phyloP scores from a whole-genome alignment of 1,140 invertebrate species.

The Microplitis mediator region DNA sequence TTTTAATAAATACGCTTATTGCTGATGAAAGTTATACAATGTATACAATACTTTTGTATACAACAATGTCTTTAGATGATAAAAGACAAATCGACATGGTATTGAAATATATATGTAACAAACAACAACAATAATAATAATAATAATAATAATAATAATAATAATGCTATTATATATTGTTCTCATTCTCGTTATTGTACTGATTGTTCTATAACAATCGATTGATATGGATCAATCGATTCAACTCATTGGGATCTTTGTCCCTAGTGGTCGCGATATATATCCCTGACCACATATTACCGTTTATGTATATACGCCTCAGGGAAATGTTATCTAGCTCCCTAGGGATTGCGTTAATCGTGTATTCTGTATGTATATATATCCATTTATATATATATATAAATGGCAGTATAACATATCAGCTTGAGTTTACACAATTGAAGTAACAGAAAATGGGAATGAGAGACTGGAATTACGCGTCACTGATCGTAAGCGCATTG shows the following conservation, averaged over 20 bases:
- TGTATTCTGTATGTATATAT: background rate
- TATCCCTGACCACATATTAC: conserved; percentile 27
- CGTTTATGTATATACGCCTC: conserved; percentile 25
- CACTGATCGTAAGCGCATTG: background rate
- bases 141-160: too few species aligned
- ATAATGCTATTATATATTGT: too few species aligned
- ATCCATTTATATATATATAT: conserved; percentile 8
- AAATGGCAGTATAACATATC: background rate
- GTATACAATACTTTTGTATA: too few species aligned
- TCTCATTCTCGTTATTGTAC: too few species aligned
- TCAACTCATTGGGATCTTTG: background rate
- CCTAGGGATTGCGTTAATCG: conserved; percentile 28
- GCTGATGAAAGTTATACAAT: too few species aligned
- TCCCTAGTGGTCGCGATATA: conserved; percentile 13
- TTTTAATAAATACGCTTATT: too few species aligned
- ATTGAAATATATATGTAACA: too few species aligned
- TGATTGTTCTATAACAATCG: too few species aligned
- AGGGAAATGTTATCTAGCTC: conserved; percentile 25
- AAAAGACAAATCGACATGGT: too few species aligned
- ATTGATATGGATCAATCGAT: conserved; percentile 4
- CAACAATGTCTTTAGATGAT: too few species aligned
- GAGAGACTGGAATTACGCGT: background rate
- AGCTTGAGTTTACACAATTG: background rate
- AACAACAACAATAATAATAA: too few species aligned
- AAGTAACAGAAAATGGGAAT: background rate